phyloP scores from a whole-genome alignment of 1,140 invertebrate genomes.

The Lepidotrigona ventralis region DNA sequence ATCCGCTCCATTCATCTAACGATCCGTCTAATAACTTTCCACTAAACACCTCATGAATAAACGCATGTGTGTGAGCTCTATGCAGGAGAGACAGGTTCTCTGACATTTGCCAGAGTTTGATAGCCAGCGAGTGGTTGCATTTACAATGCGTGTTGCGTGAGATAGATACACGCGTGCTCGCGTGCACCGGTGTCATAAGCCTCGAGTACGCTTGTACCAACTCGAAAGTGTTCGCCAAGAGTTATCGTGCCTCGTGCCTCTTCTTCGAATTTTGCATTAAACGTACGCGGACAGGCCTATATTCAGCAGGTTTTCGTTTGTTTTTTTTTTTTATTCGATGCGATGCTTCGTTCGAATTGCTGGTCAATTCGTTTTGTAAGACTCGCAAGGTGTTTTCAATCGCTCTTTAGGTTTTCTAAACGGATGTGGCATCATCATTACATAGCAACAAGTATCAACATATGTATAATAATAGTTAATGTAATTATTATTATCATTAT shows the following conservation, averaged over 20 bases:
- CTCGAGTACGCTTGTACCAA: background rate
- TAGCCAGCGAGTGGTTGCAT: constrained; percentile 59
- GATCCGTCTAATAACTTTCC: constrained; percentile 59
- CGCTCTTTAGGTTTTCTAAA: too few relatives aligned
- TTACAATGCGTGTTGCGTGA: constrained; percentile 26
- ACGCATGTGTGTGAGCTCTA: background rate
- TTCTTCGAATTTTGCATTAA: background rate
- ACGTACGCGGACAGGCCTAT: too few relatives aligned
- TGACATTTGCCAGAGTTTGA: constrained; percentile 69
- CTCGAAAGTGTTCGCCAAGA: background rate
- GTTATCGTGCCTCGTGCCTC: background rate
- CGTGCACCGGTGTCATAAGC: constrained; percentile 21
- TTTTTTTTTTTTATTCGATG: too few relatives aligned
- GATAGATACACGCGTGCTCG: constrained; percentile 24
- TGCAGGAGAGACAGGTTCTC: constrained; percentile 59
- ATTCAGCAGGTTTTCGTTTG: too few relatives aligned
- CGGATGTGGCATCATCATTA: too few relatives aligned
- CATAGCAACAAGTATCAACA: too few relatives aligned
- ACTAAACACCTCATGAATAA: background rate
- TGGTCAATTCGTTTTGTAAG: too few relatives aligned
- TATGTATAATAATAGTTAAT: too few relatives aligned
- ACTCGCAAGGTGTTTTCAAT: too few relatives aligned
- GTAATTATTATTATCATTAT: too few relatives aligned
- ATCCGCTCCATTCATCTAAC: constrained; percentile 21
- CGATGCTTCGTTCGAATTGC: too few relatives aligned